These are phyloP conservation scores for Scaptomyza hsui DNA, from an alignment of 1,140 invertebrate genomes.

Conservation along the genomic window DNA sequence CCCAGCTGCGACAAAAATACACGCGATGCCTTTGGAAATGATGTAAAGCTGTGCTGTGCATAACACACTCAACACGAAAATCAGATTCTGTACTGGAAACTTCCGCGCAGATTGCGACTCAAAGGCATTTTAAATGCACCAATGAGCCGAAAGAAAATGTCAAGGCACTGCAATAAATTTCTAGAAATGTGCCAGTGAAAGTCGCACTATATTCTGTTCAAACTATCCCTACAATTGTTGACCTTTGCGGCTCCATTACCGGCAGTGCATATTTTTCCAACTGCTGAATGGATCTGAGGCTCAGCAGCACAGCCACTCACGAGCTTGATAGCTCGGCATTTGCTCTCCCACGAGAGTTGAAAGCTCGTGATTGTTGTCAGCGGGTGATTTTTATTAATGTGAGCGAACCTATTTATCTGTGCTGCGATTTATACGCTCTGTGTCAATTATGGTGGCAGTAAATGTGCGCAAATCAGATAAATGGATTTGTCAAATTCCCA, in stretches of 20 bases:
- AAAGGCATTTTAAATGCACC: constrained; percentile 76
- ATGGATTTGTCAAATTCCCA: constrained; percentile 59
- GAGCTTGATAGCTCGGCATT: neutral
- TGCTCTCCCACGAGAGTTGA: constrained; percentile 27
- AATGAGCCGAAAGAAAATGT: constrained; percentile 39
- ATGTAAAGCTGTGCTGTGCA: constrained; percentile 12
- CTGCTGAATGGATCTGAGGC: neutral
- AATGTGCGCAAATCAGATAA: constrained; percentile 59
- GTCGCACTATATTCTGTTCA: constrained; percentile 26
- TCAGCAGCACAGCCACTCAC: neutral
- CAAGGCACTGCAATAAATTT: constrained; percentile 56
- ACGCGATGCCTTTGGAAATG: constrained; percentile 5
- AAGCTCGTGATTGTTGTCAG: constrained; percentile 24
- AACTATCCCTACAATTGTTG: constrained; percentile 22
- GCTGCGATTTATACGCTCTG: constrained; percentile 40
- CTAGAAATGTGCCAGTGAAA: constrained; percentile 51
- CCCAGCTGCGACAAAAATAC: neutral
- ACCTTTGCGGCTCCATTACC: constrained; percentile 45
- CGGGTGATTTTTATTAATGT: constrained; percentile 36
- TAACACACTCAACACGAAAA: constrained; percentile 12
- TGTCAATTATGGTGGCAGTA: constrained; percentile 55
- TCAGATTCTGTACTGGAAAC: constrained; percentile 31
- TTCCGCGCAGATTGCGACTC: constrained; percentile 54
- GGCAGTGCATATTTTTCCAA: constrained; percentile 8
- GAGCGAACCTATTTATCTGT: constrained; percentile 15